Percentiles rank a stretch among this genome's conserved stretches.
phyloP scores from a whole-genome alignment of 2,888 invertebrate genomes.

The Dugesia japonica region DNA sequence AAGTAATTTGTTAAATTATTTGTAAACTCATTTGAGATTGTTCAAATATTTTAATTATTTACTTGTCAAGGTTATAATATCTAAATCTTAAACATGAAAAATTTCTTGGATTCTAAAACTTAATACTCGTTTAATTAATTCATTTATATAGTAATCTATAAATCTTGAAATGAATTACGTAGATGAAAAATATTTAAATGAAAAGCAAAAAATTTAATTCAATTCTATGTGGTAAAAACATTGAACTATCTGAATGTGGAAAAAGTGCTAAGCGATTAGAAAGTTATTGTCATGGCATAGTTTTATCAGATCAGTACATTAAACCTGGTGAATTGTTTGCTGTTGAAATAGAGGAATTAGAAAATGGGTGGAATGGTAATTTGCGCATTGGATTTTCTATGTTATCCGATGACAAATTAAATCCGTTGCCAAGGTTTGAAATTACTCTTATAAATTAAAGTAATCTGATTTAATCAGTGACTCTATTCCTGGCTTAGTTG shows the following conservation, averaged over 20 bases:
- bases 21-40: no score
- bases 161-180: no score
- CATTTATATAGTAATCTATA: no score
- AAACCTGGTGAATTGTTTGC: not conserved
- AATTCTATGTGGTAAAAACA: not conserved
- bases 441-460: no score
- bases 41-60: no score
- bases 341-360: conserved; percentile 8
- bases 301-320: not conserved
- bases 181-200: not conserved
- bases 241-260: not conserved
- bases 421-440: conserved; percentile 1
- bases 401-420: not conserved
- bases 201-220: conserved; percentile 11
- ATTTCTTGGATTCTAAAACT: no score
- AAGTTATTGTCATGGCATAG: not conserved
- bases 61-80: no score
- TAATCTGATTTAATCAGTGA: no score
- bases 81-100: no score
- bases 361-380: not conserved
- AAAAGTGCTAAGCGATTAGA: conserved; percentile 7
- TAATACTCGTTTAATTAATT: no score
- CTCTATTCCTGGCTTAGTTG: not conserved
- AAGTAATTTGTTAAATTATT: no score
- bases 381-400: not conserved